A percentile compares a stretch with the other conserved stretches of the same genome.
Evolutionary conservation across 2,113 vertebrate species (phyloP).

Genomic region (Litocranius walleri): DNA sequence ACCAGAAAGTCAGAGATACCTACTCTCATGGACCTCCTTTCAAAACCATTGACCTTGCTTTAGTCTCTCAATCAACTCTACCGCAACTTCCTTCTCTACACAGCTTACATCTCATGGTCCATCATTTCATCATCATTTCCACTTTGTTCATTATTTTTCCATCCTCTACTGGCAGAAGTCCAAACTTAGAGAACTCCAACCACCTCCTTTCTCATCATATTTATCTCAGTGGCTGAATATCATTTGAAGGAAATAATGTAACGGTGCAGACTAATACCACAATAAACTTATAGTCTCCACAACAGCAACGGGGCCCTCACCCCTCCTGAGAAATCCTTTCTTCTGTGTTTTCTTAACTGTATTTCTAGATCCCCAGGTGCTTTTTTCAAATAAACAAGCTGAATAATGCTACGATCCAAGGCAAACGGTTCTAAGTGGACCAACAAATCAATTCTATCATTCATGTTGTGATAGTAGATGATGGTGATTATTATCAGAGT

Average conservation of each 20-base stretch:
- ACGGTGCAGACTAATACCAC: background rate
- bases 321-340: background rate
- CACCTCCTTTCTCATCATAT: background rate
- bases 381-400: constrained; percentile 4
- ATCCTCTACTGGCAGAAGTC: background rate
- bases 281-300: background rate
- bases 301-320: background rate
- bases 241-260: background rate
- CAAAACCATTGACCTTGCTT: background rate
- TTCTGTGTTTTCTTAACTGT: background rate
- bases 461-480: background rate
- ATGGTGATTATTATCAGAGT: background rate
- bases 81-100: background rate
- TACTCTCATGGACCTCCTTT: background rate
- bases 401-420: background rate
- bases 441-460: background rate
- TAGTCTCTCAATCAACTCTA: background rate
- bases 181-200: background rate
- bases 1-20: background rate
- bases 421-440: background rate
- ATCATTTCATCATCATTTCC: background rate
- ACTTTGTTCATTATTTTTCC: background rate
- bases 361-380: background rate
- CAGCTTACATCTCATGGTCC: background rate
- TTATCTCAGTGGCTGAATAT: background rate